Evolutionary conservation across 2,888 invertebrate genomes (phyloP), one percentile per base, ranked within the genome.

Genomic region (Pelosia muscerda): DNA sequence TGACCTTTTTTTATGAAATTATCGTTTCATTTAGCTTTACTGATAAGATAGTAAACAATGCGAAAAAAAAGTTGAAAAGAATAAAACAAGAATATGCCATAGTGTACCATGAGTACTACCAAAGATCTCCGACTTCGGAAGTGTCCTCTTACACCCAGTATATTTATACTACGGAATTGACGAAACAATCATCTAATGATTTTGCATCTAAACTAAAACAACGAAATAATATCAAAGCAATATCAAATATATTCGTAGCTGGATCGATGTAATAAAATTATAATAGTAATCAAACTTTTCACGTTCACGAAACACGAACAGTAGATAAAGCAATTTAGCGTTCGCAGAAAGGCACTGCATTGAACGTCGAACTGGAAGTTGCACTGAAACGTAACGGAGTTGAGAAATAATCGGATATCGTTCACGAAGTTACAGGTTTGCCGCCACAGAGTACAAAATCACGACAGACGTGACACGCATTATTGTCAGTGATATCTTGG

Each of bases 361-460:
- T 74, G 74, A 76, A 74, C 68, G 72, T 69, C 73, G 69, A 81
- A 75, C 75, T 72, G 70, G 73, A 79, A 82, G 68, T 75, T 80
- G 65, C 60, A 54, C 62, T 66, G 70, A 79, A 77, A 76, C 74
- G 80, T 72, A 76, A 75, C 68, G 28, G 67, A 80, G 83, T 83
- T 78, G 82, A 82, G 83, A 84, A 83, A 86, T 86, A 84, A 84
- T 86, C 80, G 78, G 73, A 68, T 77, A 82, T 77, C 75, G 78
- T 63, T 79, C 77, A 77, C 78, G 77, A 79, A 81, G 77, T 81
- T 76, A 54, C 67, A 63, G 61, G 74, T 65, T 72, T 68, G 68
- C 53, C 38, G 62, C 60, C 81, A 75, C 34, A 72, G 81, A 76
- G 63, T 63, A 65, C 15, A 19, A 19, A 78, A 74, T 70, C 72